phyloP scores from a whole-genome alignment of 2,888 invertebrate species.

The Zhuqinia jingwanae region DNA sequence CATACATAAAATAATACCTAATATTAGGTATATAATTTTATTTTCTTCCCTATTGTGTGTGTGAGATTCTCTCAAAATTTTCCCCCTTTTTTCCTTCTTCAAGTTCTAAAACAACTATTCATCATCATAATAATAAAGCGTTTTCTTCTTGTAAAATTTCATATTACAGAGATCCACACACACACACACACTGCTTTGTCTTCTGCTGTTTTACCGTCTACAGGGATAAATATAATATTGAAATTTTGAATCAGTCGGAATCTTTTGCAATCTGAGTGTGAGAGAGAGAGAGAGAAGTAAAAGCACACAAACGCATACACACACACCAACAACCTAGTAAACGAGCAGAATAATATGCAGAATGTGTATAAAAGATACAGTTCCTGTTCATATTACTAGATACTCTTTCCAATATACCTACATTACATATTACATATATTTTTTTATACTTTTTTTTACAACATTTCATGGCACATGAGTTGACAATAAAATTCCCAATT shows the following conservation, averaged over 20 bases:
- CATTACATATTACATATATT: background rate
- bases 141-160: slow-evolving; percentile 2
- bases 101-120: no score
- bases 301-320: no score
- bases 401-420: background rate
- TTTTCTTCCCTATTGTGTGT: background rate
- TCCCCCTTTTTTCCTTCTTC: no score
- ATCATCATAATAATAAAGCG: slow-evolving; percentile 6
- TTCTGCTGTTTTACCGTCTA: background rate
- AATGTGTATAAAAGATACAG: background rate
- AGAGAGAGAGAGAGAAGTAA: no score
- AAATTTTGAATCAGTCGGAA: slow-evolving; percentile 24
- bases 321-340: slow-evolving; percentile 11
- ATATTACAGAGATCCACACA: background rate
- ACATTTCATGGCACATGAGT: slow-evolving; percentile 37
- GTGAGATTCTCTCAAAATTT: background rate
- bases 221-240: slow-evolving; percentile 38
- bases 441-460: slow-evolving; percentile 31
- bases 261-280: no score
- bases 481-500: slow-evolving; percentile 59
- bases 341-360: background rate
- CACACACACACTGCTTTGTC: background rate
- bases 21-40: background rate
- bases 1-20: background rate
- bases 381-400: background rate